phyloP scores from a whole-genome alignment of 1,140 invertebrate species.

The Drosophila pachea region DNA sequence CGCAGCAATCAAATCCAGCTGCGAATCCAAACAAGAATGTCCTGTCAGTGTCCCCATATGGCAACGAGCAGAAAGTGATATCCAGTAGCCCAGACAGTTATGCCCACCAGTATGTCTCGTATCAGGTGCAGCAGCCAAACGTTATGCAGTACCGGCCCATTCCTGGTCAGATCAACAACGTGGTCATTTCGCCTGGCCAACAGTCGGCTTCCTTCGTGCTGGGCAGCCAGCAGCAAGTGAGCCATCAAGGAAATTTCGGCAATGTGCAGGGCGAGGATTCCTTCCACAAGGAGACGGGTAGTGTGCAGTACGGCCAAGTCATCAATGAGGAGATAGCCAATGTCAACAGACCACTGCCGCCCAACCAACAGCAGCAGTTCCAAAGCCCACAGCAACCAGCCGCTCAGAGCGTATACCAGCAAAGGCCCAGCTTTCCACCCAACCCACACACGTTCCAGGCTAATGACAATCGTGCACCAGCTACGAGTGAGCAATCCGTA shows the following conservation, averaged over 20 bases:
- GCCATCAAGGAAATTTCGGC: constrained; percentile 34
- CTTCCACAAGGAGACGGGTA: constrained; percentile 53
- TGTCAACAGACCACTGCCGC: constrained; percentile 48
- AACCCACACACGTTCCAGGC: constrained; percentile 37
- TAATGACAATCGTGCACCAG: constrained; percentile 48
- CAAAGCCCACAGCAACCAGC: constrained; percentile 21
- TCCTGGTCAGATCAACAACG: constrained; percentile 82
- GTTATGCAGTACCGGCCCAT: constrained; percentile 76
- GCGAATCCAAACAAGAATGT: constrained; percentile 1
- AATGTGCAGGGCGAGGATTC: constrained; percentile 45
- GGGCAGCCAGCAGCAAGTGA: constrained; percentile 82
- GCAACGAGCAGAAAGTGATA: constrained; percentile 52
- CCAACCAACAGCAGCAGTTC: not conserved
- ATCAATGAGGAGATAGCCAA: constrained; percentile 72
- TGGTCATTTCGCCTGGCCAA: constrained; percentile 83
- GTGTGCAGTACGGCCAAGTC: constrained; percentile 75
- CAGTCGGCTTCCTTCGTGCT: constrained; percentile 83
- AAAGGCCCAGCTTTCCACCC: constrained; percentile 45
- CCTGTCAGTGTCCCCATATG: not conserved
- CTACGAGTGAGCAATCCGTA: constrained; percentile 14
- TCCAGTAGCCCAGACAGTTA: constrained; percentile 60
- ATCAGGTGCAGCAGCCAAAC: constrained; percentile 76
- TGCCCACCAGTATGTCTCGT: constrained; percentile 73
- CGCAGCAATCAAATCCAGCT: constrained; percentile 4
- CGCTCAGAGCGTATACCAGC: constrained; percentile 31